Conservation (phyloP, 2,113 vertebrate species). For the Pterocles orientalis region DNA sequence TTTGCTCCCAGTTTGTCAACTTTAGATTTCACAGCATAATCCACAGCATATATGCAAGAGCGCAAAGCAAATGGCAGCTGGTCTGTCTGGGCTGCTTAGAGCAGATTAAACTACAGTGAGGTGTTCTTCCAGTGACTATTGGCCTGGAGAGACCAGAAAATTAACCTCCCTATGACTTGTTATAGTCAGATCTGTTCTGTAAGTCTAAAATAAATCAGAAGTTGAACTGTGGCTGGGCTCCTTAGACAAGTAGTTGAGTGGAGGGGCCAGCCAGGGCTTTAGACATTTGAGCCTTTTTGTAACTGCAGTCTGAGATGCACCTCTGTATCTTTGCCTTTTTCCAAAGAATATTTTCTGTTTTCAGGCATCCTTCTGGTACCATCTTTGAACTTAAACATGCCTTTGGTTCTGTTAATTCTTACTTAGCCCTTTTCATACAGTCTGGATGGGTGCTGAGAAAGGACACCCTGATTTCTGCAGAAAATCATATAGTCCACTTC, state of each 20-base stretch:
- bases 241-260: not conserved
- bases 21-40: not conserved
- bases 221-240: not conserved
- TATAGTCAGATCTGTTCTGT: not conserved
- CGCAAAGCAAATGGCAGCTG: not conserved
- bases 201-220: not conserved
- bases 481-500: accelerated
- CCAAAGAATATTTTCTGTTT: not conserved
- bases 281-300: accelerated
- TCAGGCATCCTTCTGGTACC: not conserved
- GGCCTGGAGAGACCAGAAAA: not conserved
- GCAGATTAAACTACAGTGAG: not conserved
- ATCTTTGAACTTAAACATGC: not conserved
- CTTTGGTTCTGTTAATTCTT: not conserved
- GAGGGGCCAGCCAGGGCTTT: not conserved
- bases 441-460: not conserved
- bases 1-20: not conserved
- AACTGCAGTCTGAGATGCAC: not conserved
- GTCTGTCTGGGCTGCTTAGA: not conserved
- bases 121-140: not conserved
- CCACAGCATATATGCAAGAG: not conserved
- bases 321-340: not conserved
- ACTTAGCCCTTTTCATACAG: not conserved
- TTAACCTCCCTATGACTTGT: not conserved
- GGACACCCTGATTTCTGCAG: not conserved